Percentiles rank a stretch among this genome's conserved stretches.
Conservation (phyloP, 1,140 invertebrate genomes). For the Eupristina koningsbergeri region DNA sequence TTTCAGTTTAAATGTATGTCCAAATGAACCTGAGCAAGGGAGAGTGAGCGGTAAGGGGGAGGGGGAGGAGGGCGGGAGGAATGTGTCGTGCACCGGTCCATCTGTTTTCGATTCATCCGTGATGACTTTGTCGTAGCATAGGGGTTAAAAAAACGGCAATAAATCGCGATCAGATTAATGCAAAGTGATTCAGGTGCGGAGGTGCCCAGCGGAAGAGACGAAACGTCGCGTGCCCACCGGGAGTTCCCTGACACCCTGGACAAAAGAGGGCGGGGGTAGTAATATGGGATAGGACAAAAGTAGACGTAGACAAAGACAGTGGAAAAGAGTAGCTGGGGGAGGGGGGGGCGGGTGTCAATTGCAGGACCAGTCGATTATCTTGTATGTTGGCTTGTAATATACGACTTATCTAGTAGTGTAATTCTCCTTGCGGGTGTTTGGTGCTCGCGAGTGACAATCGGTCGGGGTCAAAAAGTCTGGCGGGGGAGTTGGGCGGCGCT, state of each 20-base stretch:
- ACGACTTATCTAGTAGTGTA: constrained; percentile 33
- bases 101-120: not conserved
- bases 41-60: no score
- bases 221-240: not conserved
- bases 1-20: no score
- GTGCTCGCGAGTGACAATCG: constrained; percentile 20
- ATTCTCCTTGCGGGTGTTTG: constrained; percentile 8
- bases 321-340: not conserved
- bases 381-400: constrained; percentile 18
- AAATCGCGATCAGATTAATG: not conserved
- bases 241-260: not conserved
- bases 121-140: not conserved
- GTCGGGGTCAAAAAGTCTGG: not conserved
- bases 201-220: not conserved
- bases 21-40: no score
- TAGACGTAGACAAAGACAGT: not conserved
- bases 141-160: not conserved
- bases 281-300: not conserved
- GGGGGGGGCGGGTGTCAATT: constrained; percentile 27
- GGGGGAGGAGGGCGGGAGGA: no score
- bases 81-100: not conserved
- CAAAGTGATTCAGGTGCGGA: not conserved
- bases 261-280: not conserved
- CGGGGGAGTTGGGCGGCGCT: not conserved
- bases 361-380: constrained; percentile 28